Base-by-base conservation (phyloP, 2,113 vertebrate genomes). In the Forbesichthys agassizii region DNA sequence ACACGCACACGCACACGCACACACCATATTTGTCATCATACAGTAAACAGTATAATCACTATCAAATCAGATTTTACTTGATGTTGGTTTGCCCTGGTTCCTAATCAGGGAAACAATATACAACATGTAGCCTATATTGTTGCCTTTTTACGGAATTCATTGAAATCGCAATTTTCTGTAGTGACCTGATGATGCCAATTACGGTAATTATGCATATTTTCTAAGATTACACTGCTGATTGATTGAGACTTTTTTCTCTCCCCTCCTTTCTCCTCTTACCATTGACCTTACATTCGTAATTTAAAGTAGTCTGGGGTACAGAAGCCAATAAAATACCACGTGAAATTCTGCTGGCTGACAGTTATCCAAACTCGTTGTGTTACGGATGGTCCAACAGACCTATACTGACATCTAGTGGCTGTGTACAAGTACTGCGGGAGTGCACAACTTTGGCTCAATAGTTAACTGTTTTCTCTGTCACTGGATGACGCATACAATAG, bases 391-490 rank as follows among this genome's bases (percentile, higher is more conserved):
- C 16, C 9, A 11, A 42, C 70, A 53, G 72, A 68, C 74, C 14
- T 71, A 83, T 63, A 87, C 73, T 84, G 86, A 69, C 89, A 79
- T 79, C 89, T 90, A 63, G 5, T 42, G 87, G 87, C 71, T 0
- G 48, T 6, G 2, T 57, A 14, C 54, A 51, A 33, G 16, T 46
- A 0, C 79, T 84, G 64, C 88, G 86, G 4, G 20, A 47, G 52
- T 61, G 54, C 33, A 1, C 11, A 33, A 3, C 20, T 20, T 14
- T 12, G 46, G 59, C 9, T 13, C 51, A 33, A 12, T 33, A 33
- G 10, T 33, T 33, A 0, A 12, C 51, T 33, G 18, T 58, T 71
- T 58, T 48, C 67, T 10, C 27, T 47, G 18, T 18, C 18, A 20
- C 61, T 13, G 49, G 13, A 33, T 42, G 49, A 54, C 49, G 42